These are phyloP conservation scores for Oreochromis spilurus DNA, from an alignment of 2,113 vertebrate genomes.

Conservation along the genomic window DNA sequence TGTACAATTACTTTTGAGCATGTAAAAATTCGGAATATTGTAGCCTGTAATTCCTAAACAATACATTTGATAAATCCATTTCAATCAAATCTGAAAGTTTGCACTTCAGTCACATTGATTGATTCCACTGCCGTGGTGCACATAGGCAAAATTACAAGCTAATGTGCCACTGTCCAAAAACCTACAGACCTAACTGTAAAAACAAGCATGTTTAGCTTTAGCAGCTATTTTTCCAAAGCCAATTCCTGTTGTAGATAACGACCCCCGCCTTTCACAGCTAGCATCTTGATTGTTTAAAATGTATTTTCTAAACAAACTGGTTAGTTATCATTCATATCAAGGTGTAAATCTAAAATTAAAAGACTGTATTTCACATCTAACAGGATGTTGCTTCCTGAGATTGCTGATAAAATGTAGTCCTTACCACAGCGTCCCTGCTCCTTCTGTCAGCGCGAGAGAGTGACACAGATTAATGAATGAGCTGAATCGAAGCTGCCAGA, in stretches of 20 bases:
- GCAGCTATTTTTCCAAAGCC: background rate
- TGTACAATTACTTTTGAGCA: background rate
- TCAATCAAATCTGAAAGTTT: background rate
- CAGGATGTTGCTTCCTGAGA: background rate
- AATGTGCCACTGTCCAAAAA: background rate
- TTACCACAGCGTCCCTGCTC: background rate
- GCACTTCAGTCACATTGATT: background rate
- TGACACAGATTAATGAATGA: background rate
- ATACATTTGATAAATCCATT: background rate
- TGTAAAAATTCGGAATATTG: background rate
- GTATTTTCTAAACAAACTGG: background rate
- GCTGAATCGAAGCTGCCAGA: slow-evolving; percentile 1
- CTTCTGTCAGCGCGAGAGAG: background rate
- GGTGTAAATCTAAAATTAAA: background rate
- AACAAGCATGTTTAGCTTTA: background rate
- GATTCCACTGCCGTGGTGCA: background rate
- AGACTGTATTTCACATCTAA: background rate
- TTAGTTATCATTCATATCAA: background rate
- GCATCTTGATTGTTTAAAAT: background rate
- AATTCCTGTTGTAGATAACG: background rate
- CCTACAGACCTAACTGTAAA: background rate
- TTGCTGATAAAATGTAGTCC: background rate
- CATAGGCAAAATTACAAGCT: background rate
- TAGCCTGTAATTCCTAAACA: background rate
- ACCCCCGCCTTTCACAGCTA: background rate